Percentiles rank a stretch among this genome's conserved stretches.
Evolutionary conservation across 2,113 vertebrate species (phyloP).

Genomic region (Mastomys coucha): DNA sequence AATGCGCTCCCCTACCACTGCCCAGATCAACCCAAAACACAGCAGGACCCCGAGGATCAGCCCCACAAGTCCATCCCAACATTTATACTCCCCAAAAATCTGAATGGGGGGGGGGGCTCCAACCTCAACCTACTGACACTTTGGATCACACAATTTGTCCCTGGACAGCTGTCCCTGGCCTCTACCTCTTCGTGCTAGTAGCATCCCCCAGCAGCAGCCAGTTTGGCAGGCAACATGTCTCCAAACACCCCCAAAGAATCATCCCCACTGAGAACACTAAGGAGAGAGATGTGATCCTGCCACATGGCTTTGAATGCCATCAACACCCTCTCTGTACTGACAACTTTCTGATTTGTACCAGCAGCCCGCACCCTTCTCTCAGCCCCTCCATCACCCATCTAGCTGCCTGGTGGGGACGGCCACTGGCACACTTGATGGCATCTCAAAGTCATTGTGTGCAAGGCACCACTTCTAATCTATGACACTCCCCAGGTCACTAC

Average conservation of each 20-base stretch:
- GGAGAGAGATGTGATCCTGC: slow-evolving; percentile 23
- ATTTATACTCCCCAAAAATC: slow-evolving; percentile 7
- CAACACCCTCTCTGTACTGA: slow-evolving; percentile 37
- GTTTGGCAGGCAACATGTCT: slow-evolving; percentile 41
- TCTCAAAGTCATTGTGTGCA: slow-evolving; percentile 57
- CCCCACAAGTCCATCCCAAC: not conserved
- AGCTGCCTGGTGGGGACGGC: slow-evolving; percentile 49
- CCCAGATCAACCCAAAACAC: slow-evolving; percentile 12
- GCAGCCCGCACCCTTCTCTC: slow-evolving; percentile 33
- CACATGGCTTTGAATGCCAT: slow-evolving; percentile 53
- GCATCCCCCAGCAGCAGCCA: not conserved
- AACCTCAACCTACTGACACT: not conserved
- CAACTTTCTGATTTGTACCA: slow-evolving; percentile 45
- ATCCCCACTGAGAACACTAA: not conserved
- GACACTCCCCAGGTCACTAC: not conserved
- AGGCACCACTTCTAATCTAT: slow-evolving; percentile 51
- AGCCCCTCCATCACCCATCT: slow-evolving; percentile 23
- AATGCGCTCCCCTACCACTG: not conserved
- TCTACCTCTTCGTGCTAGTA: not conserved
- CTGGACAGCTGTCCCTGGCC: not conserved
- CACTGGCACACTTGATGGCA: slow-evolving; percentile 49
- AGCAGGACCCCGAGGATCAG: not conserved
- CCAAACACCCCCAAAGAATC: slow-evolving; percentile 41
- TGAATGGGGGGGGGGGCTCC: not conserved
- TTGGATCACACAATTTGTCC: not conserved